Evolutionary conservation across 2,888 invertebrate species (phyloP).

Genomic region (Plebejus melissa): DNA sequence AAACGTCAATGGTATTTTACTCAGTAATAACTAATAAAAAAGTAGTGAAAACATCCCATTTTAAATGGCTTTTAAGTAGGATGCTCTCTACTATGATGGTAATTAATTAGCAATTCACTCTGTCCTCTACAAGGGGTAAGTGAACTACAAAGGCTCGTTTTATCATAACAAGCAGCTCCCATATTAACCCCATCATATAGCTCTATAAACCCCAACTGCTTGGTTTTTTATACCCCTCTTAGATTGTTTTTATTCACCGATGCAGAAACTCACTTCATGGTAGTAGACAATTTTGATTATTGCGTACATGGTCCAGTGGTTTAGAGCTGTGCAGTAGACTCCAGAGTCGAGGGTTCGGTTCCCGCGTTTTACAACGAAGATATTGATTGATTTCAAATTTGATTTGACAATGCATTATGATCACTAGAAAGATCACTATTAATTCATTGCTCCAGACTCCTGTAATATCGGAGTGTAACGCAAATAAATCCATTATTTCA

Average conservation of each 20-base stretch:
- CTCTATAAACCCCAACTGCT: neutral
- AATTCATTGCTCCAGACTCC: neutral
- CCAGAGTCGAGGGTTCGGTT: too few species aligned
- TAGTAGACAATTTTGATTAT: neutral
- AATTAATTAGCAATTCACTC: slow-evolving; percentile 14
- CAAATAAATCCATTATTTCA: slow-evolving; percentile 20
- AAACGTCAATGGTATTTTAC: neutral
- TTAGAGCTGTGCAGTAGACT: neutral
- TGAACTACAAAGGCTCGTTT: slow-evolving; percentile 6
- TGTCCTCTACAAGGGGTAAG: neutral
- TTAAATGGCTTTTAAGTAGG: neutral
- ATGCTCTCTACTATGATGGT: neutral
- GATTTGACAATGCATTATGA: neutral
- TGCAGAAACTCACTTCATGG: neutral
- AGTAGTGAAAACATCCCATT: neutral
- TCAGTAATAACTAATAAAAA: neutral
- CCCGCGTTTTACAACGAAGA: too few species aligned
- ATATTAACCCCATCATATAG: slow-evolving; percentile 4
- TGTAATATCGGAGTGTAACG: neutral
- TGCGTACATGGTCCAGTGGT: too few species aligned
- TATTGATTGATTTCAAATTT: too few species aligned
- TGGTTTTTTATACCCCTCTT: neutral
- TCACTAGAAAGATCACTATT: neutral
- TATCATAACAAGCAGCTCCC: neutral
- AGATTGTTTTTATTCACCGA: neutral